Evolutionary conservation across 2,113 vertebrate genomes (phyloP).

Genomic region (Ariopsis seemanni): DNA sequence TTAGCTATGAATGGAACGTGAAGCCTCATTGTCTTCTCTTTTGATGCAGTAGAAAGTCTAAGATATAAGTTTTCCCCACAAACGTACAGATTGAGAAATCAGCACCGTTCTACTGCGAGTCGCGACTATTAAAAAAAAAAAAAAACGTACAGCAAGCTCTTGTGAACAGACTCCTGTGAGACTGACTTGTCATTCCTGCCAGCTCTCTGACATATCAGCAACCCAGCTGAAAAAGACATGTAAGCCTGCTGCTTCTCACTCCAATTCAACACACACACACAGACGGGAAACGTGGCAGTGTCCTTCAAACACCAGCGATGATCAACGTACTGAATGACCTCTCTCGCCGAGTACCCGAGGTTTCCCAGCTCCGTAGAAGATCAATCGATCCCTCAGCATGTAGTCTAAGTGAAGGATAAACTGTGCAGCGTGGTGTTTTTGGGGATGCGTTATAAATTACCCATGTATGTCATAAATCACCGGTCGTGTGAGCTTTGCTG

Average conservation of each 20-base stretch:
- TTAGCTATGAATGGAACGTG: constrained; percentile 26
- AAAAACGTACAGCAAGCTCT: constrained; percentile 40
- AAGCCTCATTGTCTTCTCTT: constrained; percentile 31
- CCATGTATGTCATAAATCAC: constrained; percentile 17
- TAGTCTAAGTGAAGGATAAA: constrained; percentile 39
- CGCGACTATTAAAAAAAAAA: constrained; percentile 27
- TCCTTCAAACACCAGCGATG: constrained; percentile 45
- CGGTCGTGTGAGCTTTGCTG: constrained; percentile 5
- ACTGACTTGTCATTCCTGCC: constrained; percentile 50
- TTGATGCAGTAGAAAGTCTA: constrained; percentile 32
- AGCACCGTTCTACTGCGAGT: constrained; percentile 23
- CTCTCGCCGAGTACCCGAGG: constrained; percentile 12
- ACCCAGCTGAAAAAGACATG: constrained; percentile 12
- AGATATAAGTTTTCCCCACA: not conserved
- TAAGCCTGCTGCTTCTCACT: constrained; percentile 17
- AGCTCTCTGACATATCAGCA: constrained; percentile 48
- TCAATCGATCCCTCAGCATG: constrained; percentile 29
- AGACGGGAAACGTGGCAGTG: constrained; percentile 19
- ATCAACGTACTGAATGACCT: constrained; percentile 48
- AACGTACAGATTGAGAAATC: constrained; percentile 28
- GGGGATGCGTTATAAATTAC: constrained; percentile 24
- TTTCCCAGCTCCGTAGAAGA: constrained; percentile 29
- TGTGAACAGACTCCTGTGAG: constrained; percentile 46
- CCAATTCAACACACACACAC: not conserved
- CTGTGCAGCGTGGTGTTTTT: constrained; percentile 6